Percentiles rank a stretch among this genome's conserved stretches.
phyloP scores from a whole-genome alignment of 2,888 invertebrate genomes.

The Zaprionus lineosus region DNA sequence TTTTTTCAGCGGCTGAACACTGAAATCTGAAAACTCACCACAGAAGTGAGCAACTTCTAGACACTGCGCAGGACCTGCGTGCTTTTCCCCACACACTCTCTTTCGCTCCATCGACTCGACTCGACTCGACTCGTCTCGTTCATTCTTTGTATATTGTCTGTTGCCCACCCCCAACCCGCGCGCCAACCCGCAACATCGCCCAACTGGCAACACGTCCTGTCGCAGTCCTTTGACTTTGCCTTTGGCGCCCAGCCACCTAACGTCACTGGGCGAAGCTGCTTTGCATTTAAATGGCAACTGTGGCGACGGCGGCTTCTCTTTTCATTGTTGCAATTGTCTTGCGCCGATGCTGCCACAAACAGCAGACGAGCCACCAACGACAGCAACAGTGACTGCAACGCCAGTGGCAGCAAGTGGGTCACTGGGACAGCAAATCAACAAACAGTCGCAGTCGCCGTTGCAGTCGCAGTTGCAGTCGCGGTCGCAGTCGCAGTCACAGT shows the following conservation, averaged over 20 bases:
- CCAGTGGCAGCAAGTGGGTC: slow-evolving; percentile 62
- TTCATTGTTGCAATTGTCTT: slow-evolving; percentile 65
- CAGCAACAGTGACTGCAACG: neutral
- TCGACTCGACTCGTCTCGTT: neutral
- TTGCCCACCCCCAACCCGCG: too few species aligned
- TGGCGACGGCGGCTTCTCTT: slow-evolving; percentile 50
- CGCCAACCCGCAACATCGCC: too few species aligned
- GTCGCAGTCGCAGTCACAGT: too few species aligned
- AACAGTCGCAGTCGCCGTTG: slow-evolving; percentile 33
- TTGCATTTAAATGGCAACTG: slow-evolving; percentile 69
- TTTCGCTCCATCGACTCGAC: neutral
- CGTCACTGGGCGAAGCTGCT: slow-evolving; percentile 51
- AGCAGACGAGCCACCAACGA: slow-evolving; percentile 16
- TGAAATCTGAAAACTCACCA: slow-evolving; percentile 36
- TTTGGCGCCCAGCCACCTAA: slow-evolving; percentile 36
- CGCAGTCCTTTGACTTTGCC: slow-evolving; percentile 45
- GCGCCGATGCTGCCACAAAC: slow-evolving; percentile 44
- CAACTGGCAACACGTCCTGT: neutral
- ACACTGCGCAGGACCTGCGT: slow-evolving; percentile 40
- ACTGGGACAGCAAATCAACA: slow-evolving; percentile 65
- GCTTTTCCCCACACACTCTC: slow-evolving; percentile 3
- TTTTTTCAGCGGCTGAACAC: neutral
- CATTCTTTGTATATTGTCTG: too few species aligned
- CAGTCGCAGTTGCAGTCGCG: too few species aligned
- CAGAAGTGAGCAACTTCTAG: slow-evolving; percentile 27